phyloP scores from a whole-genome alignment of 2,113 vertebrate species.

The Limanda limanda region DNA sequence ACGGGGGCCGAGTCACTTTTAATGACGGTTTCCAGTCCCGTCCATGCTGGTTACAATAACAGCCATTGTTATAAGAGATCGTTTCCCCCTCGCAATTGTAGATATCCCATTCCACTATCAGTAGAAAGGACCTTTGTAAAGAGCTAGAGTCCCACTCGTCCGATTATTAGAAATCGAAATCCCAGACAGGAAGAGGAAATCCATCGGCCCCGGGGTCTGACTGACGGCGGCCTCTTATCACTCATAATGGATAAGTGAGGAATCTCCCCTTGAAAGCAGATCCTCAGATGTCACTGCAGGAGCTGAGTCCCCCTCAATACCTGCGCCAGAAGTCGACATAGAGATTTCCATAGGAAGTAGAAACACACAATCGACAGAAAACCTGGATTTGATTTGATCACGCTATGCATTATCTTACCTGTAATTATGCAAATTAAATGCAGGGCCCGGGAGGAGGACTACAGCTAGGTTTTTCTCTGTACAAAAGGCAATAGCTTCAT shows the following conservation, averaged over 20 bases:
- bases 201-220: slow-evolving; percentile 37
- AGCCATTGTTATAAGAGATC: slow-evolving; percentile 67
- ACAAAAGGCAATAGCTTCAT: neutral
- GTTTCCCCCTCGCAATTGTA: slow-evolving; percentile 30
- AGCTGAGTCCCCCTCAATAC: slow-evolving; percentile 8
- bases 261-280: slow-evolving; percentile 43
- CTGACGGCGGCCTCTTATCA: slow-evolving; percentile 38
- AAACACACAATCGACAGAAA: neutral
- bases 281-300: slow-evolving; percentile 31
- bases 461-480: slow-evolving; percentile 1
- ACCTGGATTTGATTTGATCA: neutral
- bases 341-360: neutral
- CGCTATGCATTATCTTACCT: slow-evolving; percentile 7
- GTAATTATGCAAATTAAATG: slow-evolving; percentile 54
- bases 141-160: slow-evolving; percentile 43
- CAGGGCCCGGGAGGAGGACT: neutral
- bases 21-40: slow-evolving; percentile 58
- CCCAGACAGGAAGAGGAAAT: slow-evolving; percentile 63
- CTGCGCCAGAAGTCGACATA: neutral
- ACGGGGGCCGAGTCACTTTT: slow-evolving; percentile 60
- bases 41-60: slow-evolving; percentile 69
- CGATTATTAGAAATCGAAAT: slow-evolving; percentile 66
- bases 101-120: slow-evolving; percentile 72
- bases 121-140: slow-evolving; percentile 61
- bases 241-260: slow-evolving; percentile 50